These are phyloP conservation scores for Platerodrilus igneus DNA, from an alignment of 2,888 invertebrate species.

Conservation along the genomic window DNA sequence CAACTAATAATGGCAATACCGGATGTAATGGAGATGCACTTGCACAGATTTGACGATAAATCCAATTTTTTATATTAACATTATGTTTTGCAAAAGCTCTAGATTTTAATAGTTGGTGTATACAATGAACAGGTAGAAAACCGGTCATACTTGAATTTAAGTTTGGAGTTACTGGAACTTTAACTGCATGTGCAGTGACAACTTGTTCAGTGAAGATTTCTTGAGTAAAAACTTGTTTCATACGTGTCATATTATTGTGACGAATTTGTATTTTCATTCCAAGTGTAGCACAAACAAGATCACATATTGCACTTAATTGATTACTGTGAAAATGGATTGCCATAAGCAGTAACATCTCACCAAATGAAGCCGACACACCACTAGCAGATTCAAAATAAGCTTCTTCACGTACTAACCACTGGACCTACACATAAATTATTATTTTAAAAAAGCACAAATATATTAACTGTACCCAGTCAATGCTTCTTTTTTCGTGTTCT, in stretches of 20 bases:
- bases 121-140: constrained; percentile 93
- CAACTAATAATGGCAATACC: constrained; percentile 86
- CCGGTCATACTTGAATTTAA: constrained; percentile 86
- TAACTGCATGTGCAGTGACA: constrained; percentile 91
- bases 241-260: constrained; percentile 79
- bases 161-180: constrained; percentile 88
- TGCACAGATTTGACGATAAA: constrained; percentile 87
- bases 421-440: constrained; percentile 47
- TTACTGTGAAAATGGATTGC: constrained; percentile 97
- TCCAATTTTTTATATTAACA: constrained; percentile 95
- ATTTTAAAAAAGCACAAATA: neutral
- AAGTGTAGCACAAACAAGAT: constrained; percentile 87
- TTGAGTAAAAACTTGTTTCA: constrained; percentile 92
- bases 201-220: constrained; percentile 97
- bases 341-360: constrained; percentile 91
- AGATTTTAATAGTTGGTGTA: constrained; percentile 90
- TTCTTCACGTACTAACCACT: constrained; percentile 88
- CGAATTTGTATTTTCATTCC: constrained; percentile 91
- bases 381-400: constrained; percentile 83
- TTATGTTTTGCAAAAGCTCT: constrained; percentile 93
- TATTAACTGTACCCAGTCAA: constrained; percentile 67
- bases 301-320: constrained; percentile 88
- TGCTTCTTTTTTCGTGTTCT: constrained; percentile 78
- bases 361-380: constrained; percentile 83
- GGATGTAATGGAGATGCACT: constrained; percentile 89